Base-by-base conservation (phyloP, 1,140 invertebrate genomes). In the Trigoniulus corallinus region DNA sequence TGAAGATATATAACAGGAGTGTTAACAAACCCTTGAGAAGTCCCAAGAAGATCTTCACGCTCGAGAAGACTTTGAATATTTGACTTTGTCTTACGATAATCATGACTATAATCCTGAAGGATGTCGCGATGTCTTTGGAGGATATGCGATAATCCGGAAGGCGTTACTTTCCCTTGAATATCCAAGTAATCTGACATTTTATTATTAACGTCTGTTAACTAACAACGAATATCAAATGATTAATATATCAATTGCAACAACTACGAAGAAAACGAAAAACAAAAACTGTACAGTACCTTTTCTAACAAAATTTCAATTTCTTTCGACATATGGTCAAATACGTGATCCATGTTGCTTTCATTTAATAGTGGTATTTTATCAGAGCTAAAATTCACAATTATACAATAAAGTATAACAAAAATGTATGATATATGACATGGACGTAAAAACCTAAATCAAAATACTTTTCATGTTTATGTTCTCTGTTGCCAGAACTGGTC, bases 41-140 rank as follows among this genome's bases (percentile, higher is more conserved):
- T 79, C 15, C 80, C 75, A 4, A 96, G 67, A 10, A 96, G 66
- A 60, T 94, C 84, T 64, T 96, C 88, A 7, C 91, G 69, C 62
- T 93, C 88, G 51, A 82, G 77, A 25, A 84, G 74, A 37, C 79
- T 79, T 47, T 77, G 75, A 61, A 93, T 85, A 60, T 94, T 89
- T 50, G 83, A 80, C 61, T 80, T 82, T 0, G 88, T 95, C 65
- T 93, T 93, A 50, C 81, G 78, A 62, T 91, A 97, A 67, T 98
- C 93, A 61, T 88, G 77, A 22, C 82, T 80, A 61, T 97, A 94
- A 61, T 96, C 92, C 67, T 88, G 76, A 41, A 91, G 67, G 59
- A 98, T 98, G 67, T 97, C 93, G 58, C 86, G 76, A 64, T 98
- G 94, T 25, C 93, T 72, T 64, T 96, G 88, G 52, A 95, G 73